Percentiles rank a stretch among this genome's conserved stretches.
phyloP scores from a whole-genome alignment of 2,113 vertebrate species.

The Perca flavescens region DNA sequence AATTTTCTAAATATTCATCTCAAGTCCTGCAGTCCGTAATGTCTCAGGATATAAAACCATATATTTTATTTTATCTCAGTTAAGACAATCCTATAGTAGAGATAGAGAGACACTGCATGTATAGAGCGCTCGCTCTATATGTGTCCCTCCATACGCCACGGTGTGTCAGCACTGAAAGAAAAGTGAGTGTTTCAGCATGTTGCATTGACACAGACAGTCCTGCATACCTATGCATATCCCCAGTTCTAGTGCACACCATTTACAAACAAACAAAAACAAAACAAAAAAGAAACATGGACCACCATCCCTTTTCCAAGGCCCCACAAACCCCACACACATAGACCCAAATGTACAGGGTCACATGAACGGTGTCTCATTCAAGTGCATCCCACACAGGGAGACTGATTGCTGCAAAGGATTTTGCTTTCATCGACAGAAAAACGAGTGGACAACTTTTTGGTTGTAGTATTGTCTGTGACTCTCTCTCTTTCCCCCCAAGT shows the following conservation, averaged over 20 bases:
- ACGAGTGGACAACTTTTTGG: constrained; percentile 74
- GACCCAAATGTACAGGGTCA: constrained; percentile 49
- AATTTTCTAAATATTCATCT: background rate
- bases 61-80: constrained; percentile 5
- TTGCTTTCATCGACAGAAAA: constrained; percentile 83
- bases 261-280: constrained; percentile 76
- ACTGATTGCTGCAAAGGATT: constrained; percentile 72
- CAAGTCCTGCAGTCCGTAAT: background rate
- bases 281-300: constrained; percentile 58
- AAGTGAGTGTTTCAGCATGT: constrained; percentile 82
- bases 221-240: constrained; percentile 82
- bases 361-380: constrained; percentile 68
- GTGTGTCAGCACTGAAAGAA: constrained; percentile 71
- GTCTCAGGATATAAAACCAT: background rate
- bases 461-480: constrained; percentile 71
- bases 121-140: constrained; percentile 59
- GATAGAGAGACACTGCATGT: constrained; percentile 4
- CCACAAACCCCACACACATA: constrained; percentile 12
- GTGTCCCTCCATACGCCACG: constrained; percentile 43
- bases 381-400: constrained; percentile 63
- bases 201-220: constrained; percentile 77
- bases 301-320: constrained; percentile 44
- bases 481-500: constrained; percentile 47
- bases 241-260: constrained; percentile 78
- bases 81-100: constrained; percentile 2